phyloP scores from a whole-genome alignment of 2,797 vertebrate genomes.

The Otolemur crassicaudatus region DNA sequence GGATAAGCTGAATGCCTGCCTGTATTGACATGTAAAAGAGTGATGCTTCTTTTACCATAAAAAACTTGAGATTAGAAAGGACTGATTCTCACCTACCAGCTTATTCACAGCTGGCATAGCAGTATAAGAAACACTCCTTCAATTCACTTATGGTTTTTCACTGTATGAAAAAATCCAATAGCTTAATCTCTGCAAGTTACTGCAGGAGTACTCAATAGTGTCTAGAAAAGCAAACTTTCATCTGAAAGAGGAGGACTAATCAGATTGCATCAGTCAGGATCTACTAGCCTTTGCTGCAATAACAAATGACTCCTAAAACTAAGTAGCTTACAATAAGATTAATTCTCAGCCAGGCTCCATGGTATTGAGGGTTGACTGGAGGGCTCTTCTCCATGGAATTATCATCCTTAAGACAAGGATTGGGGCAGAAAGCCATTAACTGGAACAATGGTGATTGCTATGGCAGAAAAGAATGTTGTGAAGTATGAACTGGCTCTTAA shows the following conservation, averaged over 20 bases:
- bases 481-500: background rate
- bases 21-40: background rate
- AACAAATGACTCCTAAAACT: background rate
- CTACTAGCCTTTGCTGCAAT: background rate
- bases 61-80: background rate
- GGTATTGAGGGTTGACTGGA: background rate
- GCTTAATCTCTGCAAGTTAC: background rate
- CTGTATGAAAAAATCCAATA: background rate
- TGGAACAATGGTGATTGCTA: background rate
- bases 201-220: background rate
- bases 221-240: background rate
- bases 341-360: background rate
- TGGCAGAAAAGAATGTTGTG: background rate
- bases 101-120: background rate
- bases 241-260: background rate
- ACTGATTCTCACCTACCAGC: background rate
- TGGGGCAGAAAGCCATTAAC: background rate
- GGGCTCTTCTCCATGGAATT: background rate
- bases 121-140: background rate
- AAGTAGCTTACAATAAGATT: background rate
- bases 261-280: background rate
- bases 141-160: background rate
- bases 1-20: background rate
- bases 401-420: background rate
- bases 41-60: background rate